These are phyloP conservation scores for Decapterus maruadsi DNA, from an alignment of 2,797 vertebrate species.

Conservation along the genomic window DNA sequence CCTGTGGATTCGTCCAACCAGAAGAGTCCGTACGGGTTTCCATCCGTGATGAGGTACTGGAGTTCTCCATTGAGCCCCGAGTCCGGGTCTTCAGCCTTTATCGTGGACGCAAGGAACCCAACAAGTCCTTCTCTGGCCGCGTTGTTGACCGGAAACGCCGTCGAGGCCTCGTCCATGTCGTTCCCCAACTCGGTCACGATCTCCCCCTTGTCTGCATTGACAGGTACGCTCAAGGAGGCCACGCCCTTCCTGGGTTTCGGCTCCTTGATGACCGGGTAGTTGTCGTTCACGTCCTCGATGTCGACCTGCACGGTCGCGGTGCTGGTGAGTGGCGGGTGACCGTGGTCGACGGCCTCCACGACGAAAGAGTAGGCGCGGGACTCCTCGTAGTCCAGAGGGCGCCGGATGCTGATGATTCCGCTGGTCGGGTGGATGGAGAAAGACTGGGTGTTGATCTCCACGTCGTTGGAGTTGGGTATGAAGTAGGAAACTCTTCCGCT, in stretches of 20 bases:
- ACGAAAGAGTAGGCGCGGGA: conserved; percentile 85
- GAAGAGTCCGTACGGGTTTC: conserved; percentile 83
- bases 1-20: conserved; percentile 86
- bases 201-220: conserved; percentile 87
- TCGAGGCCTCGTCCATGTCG: conserved; percentile 42
- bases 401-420: conserved; percentile 87
- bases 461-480: conserved; percentile 81
- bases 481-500: conserved; percentile 90
- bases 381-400: conserved; percentile 90
- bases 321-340: conserved; percentile 88
- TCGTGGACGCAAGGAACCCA: conserved; percentile 76
- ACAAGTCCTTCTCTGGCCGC: conserved; percentile 53
- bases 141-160: conserved; percentile 38
- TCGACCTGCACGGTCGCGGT: conserved; percentile 86
- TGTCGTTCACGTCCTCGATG: conserved; percentile 91
- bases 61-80: conserved; percentile 89
- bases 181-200: conserved; percentile 82
- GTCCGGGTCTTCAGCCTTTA: conserved; percentile 90
- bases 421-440: conserved; percentile 87
- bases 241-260: conserved; percentile 85
- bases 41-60: conserved; percentile 82
- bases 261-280: conserved; percentile 86
- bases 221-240: conserved; percentile 87
- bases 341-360: conserved; percentile 90
- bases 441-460: conserved; percentile 55